Conservation (phyloP, 1,140 invertebrate species). For the Stenopsyche tienmushanensis region DNA sequence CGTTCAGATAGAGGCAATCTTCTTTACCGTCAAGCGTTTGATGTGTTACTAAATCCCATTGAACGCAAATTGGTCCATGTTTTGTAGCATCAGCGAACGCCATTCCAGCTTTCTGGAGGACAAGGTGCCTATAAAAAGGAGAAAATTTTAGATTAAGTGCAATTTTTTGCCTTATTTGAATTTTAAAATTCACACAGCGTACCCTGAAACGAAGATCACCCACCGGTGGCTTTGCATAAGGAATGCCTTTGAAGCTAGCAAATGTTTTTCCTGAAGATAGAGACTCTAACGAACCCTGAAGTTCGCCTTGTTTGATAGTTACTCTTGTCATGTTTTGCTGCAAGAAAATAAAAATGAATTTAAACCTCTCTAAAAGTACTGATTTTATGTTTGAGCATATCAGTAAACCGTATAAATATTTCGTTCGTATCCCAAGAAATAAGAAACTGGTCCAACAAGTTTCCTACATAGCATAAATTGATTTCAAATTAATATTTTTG, state of each 20-base stretch:
- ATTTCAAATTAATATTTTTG: too few relatives aligned
- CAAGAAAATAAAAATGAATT: neutral
- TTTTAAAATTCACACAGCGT: neutral
- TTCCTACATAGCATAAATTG: too few relatives aligned
- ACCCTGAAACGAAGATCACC: conserved; percentile 24
- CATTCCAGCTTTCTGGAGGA: conserved; percentile 52
- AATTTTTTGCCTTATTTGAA: neutral
- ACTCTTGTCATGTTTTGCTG: conserved; percentile 19
- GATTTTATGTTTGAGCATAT: too few relatives aligned
- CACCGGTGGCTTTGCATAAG: conserved; percentile 32
- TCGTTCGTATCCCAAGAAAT: neutral
- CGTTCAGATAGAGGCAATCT: conserved; percentile 66
- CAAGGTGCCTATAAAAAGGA: conserved; percentile 51
- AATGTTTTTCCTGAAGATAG: conserved; percentile 22
- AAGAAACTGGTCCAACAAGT: too few relatives aligned
- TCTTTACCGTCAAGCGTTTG: conserved; percentile 47
- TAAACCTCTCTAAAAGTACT: too few relatives aligned
- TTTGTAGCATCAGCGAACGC: conserved; percentile 53
- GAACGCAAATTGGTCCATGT: conserved; percentile 51
- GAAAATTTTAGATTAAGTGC: conserved; percentile 1
- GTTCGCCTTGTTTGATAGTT: conserved; percentile 29
- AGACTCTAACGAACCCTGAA: conserved; percentile 27
- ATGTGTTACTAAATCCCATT: conserved; percentile 44
- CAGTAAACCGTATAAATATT: too few relatives aligned
- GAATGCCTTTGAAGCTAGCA: conserved; percentile 39